Evolutionary conservation across 2,888 invertebrate species (phyloP).

Genomic region (Fissipunctia ypsillon): DNA sequence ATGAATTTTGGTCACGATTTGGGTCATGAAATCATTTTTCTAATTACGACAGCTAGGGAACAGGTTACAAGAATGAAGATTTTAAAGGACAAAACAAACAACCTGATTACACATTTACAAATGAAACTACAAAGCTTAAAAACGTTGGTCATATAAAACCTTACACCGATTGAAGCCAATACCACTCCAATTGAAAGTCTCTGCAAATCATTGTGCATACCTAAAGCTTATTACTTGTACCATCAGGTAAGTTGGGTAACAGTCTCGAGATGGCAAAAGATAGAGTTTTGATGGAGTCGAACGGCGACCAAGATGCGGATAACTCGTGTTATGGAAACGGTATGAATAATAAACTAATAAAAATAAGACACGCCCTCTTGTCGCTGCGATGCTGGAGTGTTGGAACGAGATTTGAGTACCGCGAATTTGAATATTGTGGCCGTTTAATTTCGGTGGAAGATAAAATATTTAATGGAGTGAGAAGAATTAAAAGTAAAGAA

Average conservation of each 20-base stretch:
- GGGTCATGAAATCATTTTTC: neutral
- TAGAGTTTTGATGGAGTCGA: slow-evolving; percentile 76
- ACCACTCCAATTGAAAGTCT: neutral
- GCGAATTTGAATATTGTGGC: slow-evolving; percentile 59
- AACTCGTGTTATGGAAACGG: slow-evolving; percentile 74
- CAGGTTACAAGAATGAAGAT: neutral
- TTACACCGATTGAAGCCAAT: neutral
- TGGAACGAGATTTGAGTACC: slow-evolving; percentile 50
- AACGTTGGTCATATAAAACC: neutral
- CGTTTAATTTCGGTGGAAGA: slow-evolving; percentile 41
- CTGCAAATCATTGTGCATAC: slow-evolving; percentile 12
- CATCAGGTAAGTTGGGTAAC: slow-evolving; percentile 65
- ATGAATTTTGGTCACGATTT: neutral
- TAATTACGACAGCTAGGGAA: neutral
- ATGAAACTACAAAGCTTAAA: neutral
- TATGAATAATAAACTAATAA: slow-evolving; percentile 77
- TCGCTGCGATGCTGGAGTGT: slow-evolving; percentile 51
- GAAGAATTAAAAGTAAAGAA: slow-evolving; percentile 17
- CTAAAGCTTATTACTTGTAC: slow-evolving; percentile 60
- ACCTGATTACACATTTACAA: neutral
- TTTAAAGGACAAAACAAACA: neutral
- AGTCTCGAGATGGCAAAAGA: slow-evolving; percentile 73
- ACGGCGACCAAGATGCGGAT: slow-evolving; percentile 71
- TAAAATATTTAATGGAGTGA: slow-evolving; percentile 25
- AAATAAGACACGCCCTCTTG: slow-evolving; percentile 68